These are phyloP conservation scores for Phalacrocorax brasilianus DNA, from an alignment of 2,113 vertebrate species.

Conservation along the genomic window DNA sequence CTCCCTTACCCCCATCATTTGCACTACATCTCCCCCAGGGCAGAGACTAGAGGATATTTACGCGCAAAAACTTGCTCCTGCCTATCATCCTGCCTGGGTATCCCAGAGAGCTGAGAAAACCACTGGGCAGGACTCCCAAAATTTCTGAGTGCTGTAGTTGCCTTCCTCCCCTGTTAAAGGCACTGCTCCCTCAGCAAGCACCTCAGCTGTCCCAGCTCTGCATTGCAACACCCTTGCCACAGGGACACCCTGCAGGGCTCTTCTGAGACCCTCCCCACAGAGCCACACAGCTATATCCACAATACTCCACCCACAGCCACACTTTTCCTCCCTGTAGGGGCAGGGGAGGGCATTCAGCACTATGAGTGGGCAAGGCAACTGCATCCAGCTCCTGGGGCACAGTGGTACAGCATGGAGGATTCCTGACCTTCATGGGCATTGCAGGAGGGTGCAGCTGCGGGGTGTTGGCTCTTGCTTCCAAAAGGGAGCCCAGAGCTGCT, in stretches of 20 bases:
- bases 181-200: background rate
- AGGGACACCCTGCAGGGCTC: background rate
- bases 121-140: background rate
- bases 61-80: background rate
- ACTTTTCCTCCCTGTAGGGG: accelerated
- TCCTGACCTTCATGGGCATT: background rate
- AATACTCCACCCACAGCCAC: background rate
- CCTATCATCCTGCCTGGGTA: background rate
- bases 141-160: background rate
- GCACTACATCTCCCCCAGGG: background rate
- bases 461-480: background rate
- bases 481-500: background rate
- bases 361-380: background rate
- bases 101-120: background rate
- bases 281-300: background rate
- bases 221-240: accelerated
- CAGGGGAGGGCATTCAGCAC: background rate
- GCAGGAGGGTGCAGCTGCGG: background rate
- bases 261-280: background rate
- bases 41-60: background rate
- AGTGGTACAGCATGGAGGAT: background rate
- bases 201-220: background rate
- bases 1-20: background rate
- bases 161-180: background rate
- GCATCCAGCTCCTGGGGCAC: background rate